Base-by-base conservation (phyloP, 2,888 invertebrate species). In the Drosophila trichaetosa region DNA sequence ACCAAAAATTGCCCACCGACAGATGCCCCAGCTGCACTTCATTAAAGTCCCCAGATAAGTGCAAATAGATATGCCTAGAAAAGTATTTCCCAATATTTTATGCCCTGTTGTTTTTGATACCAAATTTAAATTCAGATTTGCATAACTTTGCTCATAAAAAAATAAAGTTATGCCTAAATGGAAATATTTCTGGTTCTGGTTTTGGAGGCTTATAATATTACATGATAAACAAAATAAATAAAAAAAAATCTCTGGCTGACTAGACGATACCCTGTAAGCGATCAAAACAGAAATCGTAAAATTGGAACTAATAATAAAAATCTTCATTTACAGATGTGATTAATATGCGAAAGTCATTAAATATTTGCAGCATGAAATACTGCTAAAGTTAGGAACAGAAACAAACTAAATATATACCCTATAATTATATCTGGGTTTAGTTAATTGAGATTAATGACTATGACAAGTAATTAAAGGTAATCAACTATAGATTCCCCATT, bases 21-120 rank as follows among this genome's bases (percentile, higher is more conserved):
- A 64, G 57, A 34, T 31, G 60, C 34, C 53, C 57, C 54, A 62
- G 51, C 36, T 56, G 27, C 68, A 65, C 69, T 84, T 69, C 46
- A 82, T 87, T 69, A 42, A 21, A 13, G 7, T 27, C 16, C 42
- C 33, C 34, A 49, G 49, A 67, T 34, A 40, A 34, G 21, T 34
- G 13, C 16, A 21, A 10, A 36, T 33, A 49, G 33, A 54, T 66
- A 40, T 66, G 34, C 18, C 16, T 24, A 16, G 4, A 33, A 21
- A 11, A 38, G 27, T 18, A 51, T 46, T 29, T 16, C 6, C 2
- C 7, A 21, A 27, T 11, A 61, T n/a, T 56, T 13, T 11, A 11
- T 18, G 27, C 0, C 18, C 6, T 13, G 18, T n/a, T 10, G 5
- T 11, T 51, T n/a, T 29, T 4, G 11, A 51, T n/a, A 29, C 18